Base-by-base conservation (phyloP, 1,140 invertebrate species). In the Grapholita molesta region DNA sequence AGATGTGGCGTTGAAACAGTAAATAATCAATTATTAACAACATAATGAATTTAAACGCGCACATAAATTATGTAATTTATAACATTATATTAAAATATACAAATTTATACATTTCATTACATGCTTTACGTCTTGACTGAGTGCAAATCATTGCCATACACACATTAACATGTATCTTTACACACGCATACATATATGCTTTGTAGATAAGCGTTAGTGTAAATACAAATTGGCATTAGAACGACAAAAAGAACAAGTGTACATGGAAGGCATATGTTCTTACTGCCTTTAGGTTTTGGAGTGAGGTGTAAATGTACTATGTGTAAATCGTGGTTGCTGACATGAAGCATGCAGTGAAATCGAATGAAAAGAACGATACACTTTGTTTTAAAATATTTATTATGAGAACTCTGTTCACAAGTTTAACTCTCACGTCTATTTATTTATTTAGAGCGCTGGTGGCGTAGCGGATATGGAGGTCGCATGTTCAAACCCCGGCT, bases 311-410 rank as follows among this genome's bases (percentile, higher is more conserved):
- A 25, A 21, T 21, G 64, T 53, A 57, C 69, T 68, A 70, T 69
- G 53, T 68, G 67, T 66, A 66, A 74, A 74, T 75, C 71, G 76
- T 79, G 74, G 76, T 79, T 74, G 77, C 78, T 82, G 81, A 83
- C 84, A 84, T 81, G 77, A 83, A 83, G 79, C 74, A 75, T 77
- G n/a, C 38, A 80, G 74, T 76, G 74, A 84, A 83, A 82, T 82
- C 72, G 70, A 70, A 76, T 71, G 77, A 85, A 73, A 75, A 69
- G 42, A 48, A 48, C 42, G 3, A 48, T 5, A 42, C 42, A 8
- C n/a, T 48, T 48, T 48, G 42, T 48, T 21, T 35, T 48, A 1
- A 21, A 21, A 18, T 48, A 21, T 21, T 48, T 48, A 48, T 48
- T 8, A 18, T 42, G 12, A 7, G 38, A 15, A 42, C 35, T 42